A percentile compares a stretch with the other conserved stretches of the same genome.
Conservation (phyloP, 2,888 invertebrate genomes). For the Clusia tigrina region DNA sequence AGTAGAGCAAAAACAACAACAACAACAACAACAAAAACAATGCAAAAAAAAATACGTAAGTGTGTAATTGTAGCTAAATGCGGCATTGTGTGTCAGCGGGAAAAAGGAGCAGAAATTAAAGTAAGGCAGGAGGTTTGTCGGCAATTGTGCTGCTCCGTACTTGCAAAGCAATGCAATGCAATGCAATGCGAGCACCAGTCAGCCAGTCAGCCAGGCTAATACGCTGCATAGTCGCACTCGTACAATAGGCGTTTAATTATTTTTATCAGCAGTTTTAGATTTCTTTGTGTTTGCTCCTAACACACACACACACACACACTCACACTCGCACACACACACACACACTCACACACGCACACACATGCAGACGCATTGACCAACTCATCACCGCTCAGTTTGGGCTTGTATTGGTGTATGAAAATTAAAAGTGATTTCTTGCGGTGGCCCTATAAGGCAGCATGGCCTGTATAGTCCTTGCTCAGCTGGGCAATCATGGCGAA, state of each 20-base stretch:
- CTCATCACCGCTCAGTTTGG: too few relatives aligned
- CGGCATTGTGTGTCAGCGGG: slow-evolving; percentile 43
- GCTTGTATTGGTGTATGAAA: too few relatives aligned
- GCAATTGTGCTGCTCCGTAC: too few relatives aligned
- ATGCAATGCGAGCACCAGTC: not conserved
- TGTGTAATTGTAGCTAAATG: not conserved
- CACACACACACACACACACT: not conserved
- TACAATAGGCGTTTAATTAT: slow-evolving; percentile 54
- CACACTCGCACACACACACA: not conserved
- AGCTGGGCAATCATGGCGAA: slow-evolving; percentile 48
- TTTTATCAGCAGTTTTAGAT: slow-evolving; percentile 24
- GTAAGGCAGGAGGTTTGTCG: slow-evolving; percentile 65
- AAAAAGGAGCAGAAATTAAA: slow-evolving; percentile 58
- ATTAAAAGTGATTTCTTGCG: slow-evolving; percentile 47
- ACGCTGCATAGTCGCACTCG: slow-evolving; percentile 14
- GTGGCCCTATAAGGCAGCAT: slow-evolving; percentile 19
- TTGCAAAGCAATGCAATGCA: too few relatives aligned
- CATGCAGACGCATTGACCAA: not conserved
- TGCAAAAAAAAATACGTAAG: slow-evolving; percentile 5
- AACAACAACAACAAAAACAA: not conserved
- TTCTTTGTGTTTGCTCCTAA: not conserved
- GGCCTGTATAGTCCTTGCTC: too few relatives aligned
- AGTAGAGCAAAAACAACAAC: slow-evolving; percentile 30
- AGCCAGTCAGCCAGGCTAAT: not conserved
- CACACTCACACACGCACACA: not conserved